Percentiles rank a stretch among this genome's conserved stretches.
These are phyloP conservation scores for Yasuhikotakia modesta DNA, from an alignment of 2,797 vertebrate genomes.

Conservation along the genomic window DNA sequence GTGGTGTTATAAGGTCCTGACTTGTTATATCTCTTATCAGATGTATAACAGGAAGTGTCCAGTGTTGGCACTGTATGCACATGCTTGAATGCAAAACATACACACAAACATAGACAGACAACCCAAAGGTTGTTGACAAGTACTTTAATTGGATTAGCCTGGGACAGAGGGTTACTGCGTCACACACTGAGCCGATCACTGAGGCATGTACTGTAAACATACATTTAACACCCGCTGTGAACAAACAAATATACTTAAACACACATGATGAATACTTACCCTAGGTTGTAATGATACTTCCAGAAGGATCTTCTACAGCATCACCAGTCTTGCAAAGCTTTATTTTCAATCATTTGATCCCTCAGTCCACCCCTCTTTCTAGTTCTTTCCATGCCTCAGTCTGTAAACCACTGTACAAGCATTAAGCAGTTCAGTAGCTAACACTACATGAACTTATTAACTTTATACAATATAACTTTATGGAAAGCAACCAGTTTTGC, in stretches of 20 bases:
- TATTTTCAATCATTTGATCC: constrained; percentile 17
- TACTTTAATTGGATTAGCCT: constrained; percentile 52
- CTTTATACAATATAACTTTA: neutral
- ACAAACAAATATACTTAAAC: neutral
- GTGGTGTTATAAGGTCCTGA: constrained; percentile 13
- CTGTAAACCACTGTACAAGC: neutral
- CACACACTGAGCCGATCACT: constrained; percentile 52
- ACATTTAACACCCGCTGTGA: constrained; percentile 8
- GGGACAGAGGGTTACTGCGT: constrained; percentile 46
- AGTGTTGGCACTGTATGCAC: neutral
- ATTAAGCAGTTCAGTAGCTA: neutral
- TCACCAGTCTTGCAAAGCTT: neutral
- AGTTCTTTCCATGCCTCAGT: constrained; percentile 2
- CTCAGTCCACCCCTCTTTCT: constrained; percentile 1
- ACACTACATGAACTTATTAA: neutral
- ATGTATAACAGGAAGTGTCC: neutral
- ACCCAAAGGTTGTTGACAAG: constrained; percentile 43
- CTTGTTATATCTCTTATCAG: neutral
- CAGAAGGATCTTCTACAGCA: constrained; percentile 31
- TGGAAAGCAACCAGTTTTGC: constrained; percentile 1
- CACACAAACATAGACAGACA: constrained; percentile 28
- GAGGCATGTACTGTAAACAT: constrained; percentile 2
- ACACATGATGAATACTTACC: constrained; percentile 40
- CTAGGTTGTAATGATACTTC: constrained; percentile 14
- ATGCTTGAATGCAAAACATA: neutral